These are phyloP conservation scores for Zelostemma sp. DNA, from an alignment of 1,140 invertebrate species.

Conservation along the genomic window DNA sequence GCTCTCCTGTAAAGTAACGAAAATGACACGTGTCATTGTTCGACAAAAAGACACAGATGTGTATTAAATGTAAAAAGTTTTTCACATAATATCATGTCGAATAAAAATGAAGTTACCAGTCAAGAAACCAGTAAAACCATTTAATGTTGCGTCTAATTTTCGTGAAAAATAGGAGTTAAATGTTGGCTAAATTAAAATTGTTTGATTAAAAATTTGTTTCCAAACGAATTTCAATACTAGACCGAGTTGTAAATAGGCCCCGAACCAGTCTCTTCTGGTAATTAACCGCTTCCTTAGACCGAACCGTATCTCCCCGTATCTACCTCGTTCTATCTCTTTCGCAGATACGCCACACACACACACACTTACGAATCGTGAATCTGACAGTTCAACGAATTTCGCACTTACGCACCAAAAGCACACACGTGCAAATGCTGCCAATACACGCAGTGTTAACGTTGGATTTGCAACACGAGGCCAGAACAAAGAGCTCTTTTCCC, in stretches of 20 bases:
- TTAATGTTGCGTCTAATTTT: too few relatives aligned
- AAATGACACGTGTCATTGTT: too few relatives aligned
- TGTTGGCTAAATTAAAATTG: too few relatives aligned
- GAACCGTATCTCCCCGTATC: conserved; percentile 57
- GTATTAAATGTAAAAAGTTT: too few relatives aligned
- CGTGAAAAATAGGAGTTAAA: too few relatives aligned
- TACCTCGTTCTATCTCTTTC: conserved; percentile 36
- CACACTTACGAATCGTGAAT: conserved; percentile 33
- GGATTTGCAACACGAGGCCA: conserved; percentile 30
- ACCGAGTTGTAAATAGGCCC: conserved; percentile 43
- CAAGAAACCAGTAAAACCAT: too few relatives aligned
- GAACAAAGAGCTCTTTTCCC: conserved; percentile 58
- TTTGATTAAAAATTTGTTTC: too few relatives aligned
- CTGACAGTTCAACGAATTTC: conserved; percentile 43
- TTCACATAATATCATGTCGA: too few relatives aligned
- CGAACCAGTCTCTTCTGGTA: conserved; percentile 58
- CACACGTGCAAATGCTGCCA: conserved; percentile 19
- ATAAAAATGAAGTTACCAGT: too few relatives aligned
- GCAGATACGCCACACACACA: conserved; percentile 35
- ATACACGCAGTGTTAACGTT: conserved; percentile 25
- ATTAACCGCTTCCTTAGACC: conserved; percentile 68
- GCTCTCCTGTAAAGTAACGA: too few relatives aligned
- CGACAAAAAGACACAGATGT: too few relatives aligned
- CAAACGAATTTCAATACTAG: too few relatives aligned
- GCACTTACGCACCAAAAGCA: conserved; percentile 26